Base-by-base conservation (phyloP, 1,140 invertebrate genomes). In the Cecropterus lyciades region DNA sequence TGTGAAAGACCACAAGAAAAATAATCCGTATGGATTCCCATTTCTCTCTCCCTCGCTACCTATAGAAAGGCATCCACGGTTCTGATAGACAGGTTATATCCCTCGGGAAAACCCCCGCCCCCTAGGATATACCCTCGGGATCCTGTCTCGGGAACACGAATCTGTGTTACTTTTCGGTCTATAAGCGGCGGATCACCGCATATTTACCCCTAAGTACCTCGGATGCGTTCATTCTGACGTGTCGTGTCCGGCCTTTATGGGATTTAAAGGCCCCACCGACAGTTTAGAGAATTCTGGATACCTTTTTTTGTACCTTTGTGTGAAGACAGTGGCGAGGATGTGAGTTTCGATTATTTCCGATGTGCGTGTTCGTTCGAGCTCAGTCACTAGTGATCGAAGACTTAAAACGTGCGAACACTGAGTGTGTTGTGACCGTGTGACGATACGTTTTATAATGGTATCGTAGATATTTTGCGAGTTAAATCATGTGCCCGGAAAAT, bases 31-130 rank as follows among this genome's bases (percentile, higher is more conserved):
- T 11, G 33, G 33, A 37, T 11, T 4, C 33, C 33, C 10, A 37
- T n/a, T 10, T 37, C 4, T 10, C 13, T 14, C n/a, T 13, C 40
- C 40, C n/a, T 13, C 40, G 40, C 6, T 43, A 11, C 13, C 5
- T 24, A 14, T 56, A 69, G 79, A 80, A 80, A 85, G 79, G 81
- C 76, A 81, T 82, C 78, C 81, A 80, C 65, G 75, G 80, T 82
- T 85, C 80, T 62, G 30, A 30, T 24, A 16, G 51, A 37, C 40
- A 13, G 57, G 49, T 6, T 5, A 1, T 0, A 30, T 11, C 33
- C 51, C 16, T n/a, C n/a, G n/a, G n/a, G n/a, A n/a, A n/a, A n/a
- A n/a, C n/a, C n/a, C n/a, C n/a, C n/a, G n/a, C n/a, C n/a, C n/a
- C 20, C 1, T 20, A 20, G 20, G n/a, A 1, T 0, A 33, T 7